Percentiles rank a stretch among this genome's conserved stretches.
phyloP scores from a whole-genome alignment of 2,113 vertebrate genomes.

The Saccopteryx leptura region DNA sequence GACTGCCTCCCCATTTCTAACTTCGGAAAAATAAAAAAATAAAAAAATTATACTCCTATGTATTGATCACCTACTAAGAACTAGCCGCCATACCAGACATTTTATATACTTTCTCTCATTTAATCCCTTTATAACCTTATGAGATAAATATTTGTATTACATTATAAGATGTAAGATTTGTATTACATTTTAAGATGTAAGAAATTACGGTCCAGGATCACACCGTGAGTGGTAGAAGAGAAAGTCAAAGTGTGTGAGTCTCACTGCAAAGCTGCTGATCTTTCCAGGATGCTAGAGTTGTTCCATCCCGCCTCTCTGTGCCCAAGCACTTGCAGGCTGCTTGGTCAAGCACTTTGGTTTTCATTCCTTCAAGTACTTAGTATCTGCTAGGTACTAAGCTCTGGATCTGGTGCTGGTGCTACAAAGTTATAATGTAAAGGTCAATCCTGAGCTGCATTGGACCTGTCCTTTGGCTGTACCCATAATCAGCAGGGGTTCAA shows the following conservation, averaged over 20 bases:
- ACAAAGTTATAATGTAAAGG: background rate
- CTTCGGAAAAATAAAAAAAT: no score
- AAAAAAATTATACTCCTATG: background rate
- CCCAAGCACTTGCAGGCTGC: background rate
- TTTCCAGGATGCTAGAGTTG: background rate
- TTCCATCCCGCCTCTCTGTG: background rate
- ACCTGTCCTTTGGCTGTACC: background rate
- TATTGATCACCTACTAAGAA: background rate
- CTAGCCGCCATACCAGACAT: background rate
- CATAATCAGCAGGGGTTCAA: background rate
- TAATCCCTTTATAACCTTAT: background rate
- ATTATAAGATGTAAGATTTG: background rate
- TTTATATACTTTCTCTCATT: background rate
- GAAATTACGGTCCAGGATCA: background rate
- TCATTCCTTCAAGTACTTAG: background rate
- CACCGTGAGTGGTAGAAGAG: background rate
- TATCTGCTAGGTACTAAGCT: background rate
- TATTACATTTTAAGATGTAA: background rate
- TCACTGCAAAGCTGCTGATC: background rate
- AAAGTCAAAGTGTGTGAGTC: background rate
- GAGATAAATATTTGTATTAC: background rate
- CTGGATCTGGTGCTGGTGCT: background rate
- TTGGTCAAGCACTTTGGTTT: background rate
- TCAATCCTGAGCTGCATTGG: background rate
- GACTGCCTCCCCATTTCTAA: no score